Evolutionary conservation across 2,113 vertebrate genomes (phyloP), one percentile per base, ranked within the genome.

Genomic region (Melanerpes aurifrons): DNA sequence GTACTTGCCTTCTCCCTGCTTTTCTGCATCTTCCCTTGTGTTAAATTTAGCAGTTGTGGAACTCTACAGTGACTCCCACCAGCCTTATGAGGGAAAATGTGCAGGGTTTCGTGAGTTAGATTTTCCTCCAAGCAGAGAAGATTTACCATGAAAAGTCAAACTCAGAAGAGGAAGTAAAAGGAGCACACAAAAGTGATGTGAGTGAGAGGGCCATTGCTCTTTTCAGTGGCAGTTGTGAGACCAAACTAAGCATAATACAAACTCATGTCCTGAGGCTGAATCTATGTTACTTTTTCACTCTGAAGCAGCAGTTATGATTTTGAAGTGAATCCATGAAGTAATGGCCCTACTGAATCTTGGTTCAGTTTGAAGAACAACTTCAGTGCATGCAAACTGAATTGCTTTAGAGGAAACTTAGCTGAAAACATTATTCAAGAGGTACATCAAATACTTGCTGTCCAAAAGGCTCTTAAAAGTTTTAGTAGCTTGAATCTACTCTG

Each of bases 21-120:
- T 63, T 94, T 92, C 64, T 80, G 87, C 43, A 35, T 85, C 64
- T 80, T 69, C 45, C 47, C 26, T 83, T 74, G 37, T 68, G 61
- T 83, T 77, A 90, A 77, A 94, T 81, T 77, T 77, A 80, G 54
- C 25, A 76, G 56, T 32, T 87, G 75, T 64, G 28, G 61, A 94
- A 31, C 22, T 77, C 64, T n/a, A 11, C 3, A 85, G 75, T 16
- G 59, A 64, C 29, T 93, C 53, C 50, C 40, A n/a, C 76, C 68
- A 91, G 63, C 35, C 56, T 95, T 87, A 71, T 54, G 45, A 82
- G n/a, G 58, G 82, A 85, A 92, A 89, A 73, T 35, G 70, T 0
- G 0, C 47, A 85, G 19, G 43, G 85, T 87, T 87, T 47, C 67
- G 56, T n/a, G 75, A 92, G 59, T 70, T 91, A 76, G 64, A 47